A percentile compares a stretch with the other conserved stretches of the same genome.
phyloP scores from a whole-genome alignment of 2,797 vertebrate species.

The Diglossa cyanea region DNA sequence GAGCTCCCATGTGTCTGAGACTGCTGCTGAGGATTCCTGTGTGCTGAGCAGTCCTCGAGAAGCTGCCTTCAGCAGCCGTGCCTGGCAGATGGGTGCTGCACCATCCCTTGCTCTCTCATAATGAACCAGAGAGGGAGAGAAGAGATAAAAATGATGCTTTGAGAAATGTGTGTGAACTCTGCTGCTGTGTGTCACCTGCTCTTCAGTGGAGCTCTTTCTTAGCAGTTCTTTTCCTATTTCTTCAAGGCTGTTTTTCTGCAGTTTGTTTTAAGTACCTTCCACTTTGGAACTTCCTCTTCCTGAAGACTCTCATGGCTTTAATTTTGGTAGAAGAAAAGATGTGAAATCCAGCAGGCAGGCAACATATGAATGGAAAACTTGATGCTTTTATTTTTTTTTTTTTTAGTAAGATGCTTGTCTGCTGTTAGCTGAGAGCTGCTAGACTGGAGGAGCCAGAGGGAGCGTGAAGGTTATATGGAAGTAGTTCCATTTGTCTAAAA shows the following conservation, averaged over 20 bases:
- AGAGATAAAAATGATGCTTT: background rate
- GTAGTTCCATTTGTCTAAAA: background rate
- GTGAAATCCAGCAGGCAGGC: background rate
- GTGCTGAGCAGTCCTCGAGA: background rate
- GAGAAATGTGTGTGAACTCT: background rate
- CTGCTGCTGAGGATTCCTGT: background rate
- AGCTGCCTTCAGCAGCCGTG: accelerated
- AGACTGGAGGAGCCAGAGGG: background rate
- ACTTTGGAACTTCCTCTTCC: background rate
- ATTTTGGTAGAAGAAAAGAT: conserved; percentile 6
- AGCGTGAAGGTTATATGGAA: background rate
- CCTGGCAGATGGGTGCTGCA: background rate
- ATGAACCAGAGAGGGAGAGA: background rate
- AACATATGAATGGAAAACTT: background rate
- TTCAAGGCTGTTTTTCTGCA: background rate
- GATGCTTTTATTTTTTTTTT: background rate
- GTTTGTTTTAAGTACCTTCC: background rate
- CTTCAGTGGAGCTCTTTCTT: background rate
- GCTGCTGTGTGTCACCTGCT: background rate
- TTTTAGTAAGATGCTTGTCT: background rate
- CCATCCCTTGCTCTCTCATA: background rate
- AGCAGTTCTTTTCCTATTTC: background rate
- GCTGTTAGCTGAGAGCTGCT: background rate
- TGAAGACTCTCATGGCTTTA: background rate
- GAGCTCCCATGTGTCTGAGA: background rate